Evolutionary conservation across 37 sponge, comb jelly and placozoan genomes (phyloP).

Genomic region (Hormiphora californensis): DNA sequence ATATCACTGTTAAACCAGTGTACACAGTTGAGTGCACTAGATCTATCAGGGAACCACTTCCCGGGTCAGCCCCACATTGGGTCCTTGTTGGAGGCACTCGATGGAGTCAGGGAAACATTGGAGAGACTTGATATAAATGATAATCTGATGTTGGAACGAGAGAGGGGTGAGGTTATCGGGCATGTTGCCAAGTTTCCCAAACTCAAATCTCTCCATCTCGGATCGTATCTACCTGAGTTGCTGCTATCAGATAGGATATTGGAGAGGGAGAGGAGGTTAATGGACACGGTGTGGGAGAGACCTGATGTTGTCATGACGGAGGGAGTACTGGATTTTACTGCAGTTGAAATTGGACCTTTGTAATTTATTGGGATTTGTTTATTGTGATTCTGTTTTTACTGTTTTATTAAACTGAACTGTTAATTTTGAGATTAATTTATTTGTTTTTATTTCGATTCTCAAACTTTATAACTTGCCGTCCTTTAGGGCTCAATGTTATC

Average conservation of each 20-base stretch:
- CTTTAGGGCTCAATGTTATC: slow-evolving; percentile 35
- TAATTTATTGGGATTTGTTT: too few relatives aligned
- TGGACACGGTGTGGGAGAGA: slow-evolving; percentile 18
- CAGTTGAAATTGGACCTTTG: too few relatives aligned
- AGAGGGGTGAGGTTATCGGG: neutral
- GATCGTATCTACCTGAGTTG: slow-evolving; percentile 21
- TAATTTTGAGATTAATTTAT: too few relatives aligned
- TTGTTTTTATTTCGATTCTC: too few relatives aligned
- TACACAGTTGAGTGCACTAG: neutral
- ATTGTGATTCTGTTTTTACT: too few relatives aligned
- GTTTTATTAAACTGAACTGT: too few relatives aligned
- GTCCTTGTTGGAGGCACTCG: neutral
- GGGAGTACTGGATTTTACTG: too few relatives aligned
- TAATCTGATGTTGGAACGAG: slow-evolving; percentile 1
- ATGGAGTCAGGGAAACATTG: neutral
- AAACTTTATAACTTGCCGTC: too few relatives aligned
- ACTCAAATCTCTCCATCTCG: neutral
- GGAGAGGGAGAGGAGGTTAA: neutral
- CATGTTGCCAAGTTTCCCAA: neutral
- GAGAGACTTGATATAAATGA: slow-evolving; percentile 4
- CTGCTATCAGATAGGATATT: neutral
- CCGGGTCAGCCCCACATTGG: neutral
- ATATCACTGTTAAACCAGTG: neutral
- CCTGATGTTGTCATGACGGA: slow-evolving; percentile 25
- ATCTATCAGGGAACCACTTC: slow-evolving; percentile 7